Percentiles rank a stretch among this genome's conserved stretches.
These are phyloP conservation scores for Styela clava DNA, from an alignment of 23 tunicate genomes.

Conservation along the genomic window DNA sequence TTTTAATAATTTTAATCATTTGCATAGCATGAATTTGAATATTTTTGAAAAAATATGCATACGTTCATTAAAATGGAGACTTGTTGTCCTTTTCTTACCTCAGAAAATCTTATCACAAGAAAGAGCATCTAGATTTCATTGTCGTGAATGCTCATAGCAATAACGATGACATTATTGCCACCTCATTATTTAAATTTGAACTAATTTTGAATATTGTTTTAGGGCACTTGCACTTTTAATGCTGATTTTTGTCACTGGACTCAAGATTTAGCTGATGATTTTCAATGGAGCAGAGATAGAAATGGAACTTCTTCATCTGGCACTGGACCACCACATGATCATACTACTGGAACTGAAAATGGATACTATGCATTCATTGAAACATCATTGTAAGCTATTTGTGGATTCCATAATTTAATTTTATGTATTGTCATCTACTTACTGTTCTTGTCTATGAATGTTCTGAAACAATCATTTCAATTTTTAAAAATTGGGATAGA, in stretches of 20 bases:
- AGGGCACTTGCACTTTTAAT: conserved; percentile 90
- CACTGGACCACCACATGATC: conserved; percentile 80
- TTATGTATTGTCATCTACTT: background rate
- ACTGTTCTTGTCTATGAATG: too few species aligned
- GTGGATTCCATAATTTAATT: background rate
- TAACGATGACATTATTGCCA: background rate
- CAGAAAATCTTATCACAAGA: too few species aligned
- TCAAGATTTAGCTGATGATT: conserved; percentile 55
- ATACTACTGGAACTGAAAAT: conserved; percentile 61
- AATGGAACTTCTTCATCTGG: conserved; percentile 73
- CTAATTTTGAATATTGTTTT: background rate
- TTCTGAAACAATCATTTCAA: too few species aligned
- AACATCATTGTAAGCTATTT: conserved; percentile 55
- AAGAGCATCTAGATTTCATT: too few species aligned
- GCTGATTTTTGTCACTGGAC: conserved; percentile 75
- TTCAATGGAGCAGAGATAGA: conserved; percentile 76
- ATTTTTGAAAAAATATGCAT: too few species aligned
- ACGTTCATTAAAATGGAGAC: too few species aligned
- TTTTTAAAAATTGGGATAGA: too few species aligned
- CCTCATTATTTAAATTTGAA: background rate
- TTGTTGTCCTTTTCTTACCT: too few species aligned
- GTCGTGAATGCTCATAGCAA: too few species aligned
- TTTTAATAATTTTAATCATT: background rate
- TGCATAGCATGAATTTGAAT: background rate
- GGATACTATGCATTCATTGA: conserved; percentile 77